Evolutionary conservation across 2,888 invertebrate genomes (phyloP), one percentile per base, ranked within the genome.

Genomic region (Chaetoderma sp.): DNA sequence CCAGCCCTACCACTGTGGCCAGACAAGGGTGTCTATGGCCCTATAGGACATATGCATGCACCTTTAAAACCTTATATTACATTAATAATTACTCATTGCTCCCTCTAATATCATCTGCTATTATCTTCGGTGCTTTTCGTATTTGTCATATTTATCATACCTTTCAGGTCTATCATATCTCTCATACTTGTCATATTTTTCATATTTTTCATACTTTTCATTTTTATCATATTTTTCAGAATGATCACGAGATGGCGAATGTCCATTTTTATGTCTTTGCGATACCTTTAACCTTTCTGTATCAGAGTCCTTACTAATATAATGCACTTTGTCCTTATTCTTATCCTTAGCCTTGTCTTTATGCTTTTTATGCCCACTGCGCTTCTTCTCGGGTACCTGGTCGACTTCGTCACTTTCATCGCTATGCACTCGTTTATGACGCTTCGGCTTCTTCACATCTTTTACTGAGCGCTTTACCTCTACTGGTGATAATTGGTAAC

Each of bases 161-260:
- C 67, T 47, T 23, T 80, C n/a, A n/a, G n/a, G n/a, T n/a, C n/a
- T n/a, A n/a, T n/a, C n/a, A n/a, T n/a, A n/a, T n/a, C n/a, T n/a
- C 78, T 54, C 75, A 70, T 1, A 75, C 60, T 0, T 77, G 74
- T 61, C 74, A 74, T 25, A n/a, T n/a, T n/a, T n/a, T n/a, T n/a
- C n/a, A n/a, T n/a, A n/a, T n/a, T n/a, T n/a, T n/a, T n/a, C n/a
- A n/a, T n/a, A n/a, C n/a, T 73, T 61, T 23, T 77, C 74, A 60
- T 78, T 78, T 27, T 74, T 61, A 54, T 77, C 75, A 71, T 79
- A 79, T 13, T 72, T 61, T 13, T 71, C 66, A 59, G 72, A 71
- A 52, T 69, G 63, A 16, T 74, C 72, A 10, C 72, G 71, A 28
- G 59, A 60, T 6, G 39, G 28, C 47, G 18, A 42, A 60, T 13